These are phyloP conservation scores for Lacerta viridis DNA, from an alignment of 2,797 vertebrate genomes.

Conservation along the genomic window DNA sequence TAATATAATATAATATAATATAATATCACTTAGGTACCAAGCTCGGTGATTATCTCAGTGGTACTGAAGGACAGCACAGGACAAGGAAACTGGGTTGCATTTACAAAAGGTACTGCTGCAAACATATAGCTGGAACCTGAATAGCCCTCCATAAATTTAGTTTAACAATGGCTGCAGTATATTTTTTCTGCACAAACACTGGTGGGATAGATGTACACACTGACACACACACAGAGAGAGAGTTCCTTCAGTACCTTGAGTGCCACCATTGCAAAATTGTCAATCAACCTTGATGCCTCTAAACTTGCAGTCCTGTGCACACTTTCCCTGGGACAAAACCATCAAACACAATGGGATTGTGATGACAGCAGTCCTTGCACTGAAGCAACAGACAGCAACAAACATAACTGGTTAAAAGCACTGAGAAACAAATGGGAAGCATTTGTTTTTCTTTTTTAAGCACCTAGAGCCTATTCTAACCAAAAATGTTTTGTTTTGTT, in stretches of 20 bases:
- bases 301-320: neutral
- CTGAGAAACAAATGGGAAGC: conserved; percentile 64
- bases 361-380: neutral
- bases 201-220: no score
- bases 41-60: neutral
- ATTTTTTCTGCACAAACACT: neutral
- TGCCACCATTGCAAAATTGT: conserved; percentile 45
- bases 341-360: neutral
- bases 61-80: neutral
- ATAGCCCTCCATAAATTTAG: neutral
- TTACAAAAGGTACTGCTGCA: neutral
- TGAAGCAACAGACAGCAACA: no score
- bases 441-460: conserved; percentile 52
- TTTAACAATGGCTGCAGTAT: conserved; percentile 17
- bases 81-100: neutral
- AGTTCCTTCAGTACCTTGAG: neutral
- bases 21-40: no score
- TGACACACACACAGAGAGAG: neutral
- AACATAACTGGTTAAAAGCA: conserved; percentile 36
- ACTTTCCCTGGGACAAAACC: no score
- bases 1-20: no score
- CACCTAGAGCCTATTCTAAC: conserved; percentile 28
- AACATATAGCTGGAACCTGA: neutral
- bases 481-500: conserved; percentile 21
- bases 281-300: conserved; percentile 15